These are phyloP conservation scores for Dendrocincla fuliginosa DNA, from an alignment of 2,797 vertebrate species.

Conservation along the genomic window DNA sequence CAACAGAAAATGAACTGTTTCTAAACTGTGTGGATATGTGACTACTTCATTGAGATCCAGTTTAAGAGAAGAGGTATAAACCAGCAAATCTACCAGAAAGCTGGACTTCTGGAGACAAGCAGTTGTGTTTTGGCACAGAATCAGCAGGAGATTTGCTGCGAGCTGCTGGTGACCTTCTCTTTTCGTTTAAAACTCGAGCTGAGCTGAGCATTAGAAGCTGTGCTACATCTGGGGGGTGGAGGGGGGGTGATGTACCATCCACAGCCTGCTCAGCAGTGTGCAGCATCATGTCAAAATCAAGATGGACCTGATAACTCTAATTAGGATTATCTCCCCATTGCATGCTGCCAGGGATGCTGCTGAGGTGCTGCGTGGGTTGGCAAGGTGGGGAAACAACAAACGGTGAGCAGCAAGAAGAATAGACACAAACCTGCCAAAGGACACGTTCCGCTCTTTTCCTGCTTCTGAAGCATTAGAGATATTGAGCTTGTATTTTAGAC, in stretches of 20 bases:
- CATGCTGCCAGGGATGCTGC: background rate
- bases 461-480: background rate
- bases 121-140: background rate
- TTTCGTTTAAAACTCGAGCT: background rate
- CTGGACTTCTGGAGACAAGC: background rate
- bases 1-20: background rate
- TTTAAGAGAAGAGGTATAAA: background rate
- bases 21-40: accelerated
- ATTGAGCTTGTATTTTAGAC: background rate
- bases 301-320: background rate
- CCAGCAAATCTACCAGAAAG: background rate
- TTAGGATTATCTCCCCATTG: background rate
- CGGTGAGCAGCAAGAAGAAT: accelerated
- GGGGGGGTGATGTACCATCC: accelerated
- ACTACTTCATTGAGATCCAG: background rate
- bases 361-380: background rate
- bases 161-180: background rate
- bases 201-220: background rate
- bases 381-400: background rate
- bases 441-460: background rate
- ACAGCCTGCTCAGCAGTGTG: background rate
- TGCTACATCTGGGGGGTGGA: background rate
- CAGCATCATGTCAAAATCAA: background rate
- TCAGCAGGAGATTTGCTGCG: background rate
- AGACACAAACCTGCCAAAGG: background rate